Base-by-base conservation (phyloP, 2,888 invertebrate genomes). In the Pseudococcus viburni region DNA sequence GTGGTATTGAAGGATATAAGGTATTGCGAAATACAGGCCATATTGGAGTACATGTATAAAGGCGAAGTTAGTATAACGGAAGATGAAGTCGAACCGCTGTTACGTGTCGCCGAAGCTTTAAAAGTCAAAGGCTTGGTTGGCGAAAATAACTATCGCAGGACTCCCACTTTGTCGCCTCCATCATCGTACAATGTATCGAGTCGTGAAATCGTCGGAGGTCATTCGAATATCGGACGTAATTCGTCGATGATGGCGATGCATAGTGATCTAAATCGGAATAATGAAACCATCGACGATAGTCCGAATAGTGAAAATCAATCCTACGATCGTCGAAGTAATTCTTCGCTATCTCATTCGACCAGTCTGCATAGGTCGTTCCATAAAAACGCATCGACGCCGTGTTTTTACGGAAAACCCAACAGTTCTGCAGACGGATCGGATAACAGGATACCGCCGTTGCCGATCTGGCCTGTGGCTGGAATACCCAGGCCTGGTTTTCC, bases 11-110 rank as follows among this genome's bases (percentile, higher is more conserved):
- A 94, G 91, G 94, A 94, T 90, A 96, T 97, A 0, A 95, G 95
- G 90, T 95, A 95, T 90, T 93, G 94, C 83, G 97, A 97, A 91
- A 96, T 98, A 93, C 95, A 96, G 90, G 96, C 97, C 0, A 94
- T 98, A 15, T 93, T 98, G 39, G 96, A 97, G 91, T 98, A 97
- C 92, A 97, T 98, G 96, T 98, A 98, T 92, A 94, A 95, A 88
- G 98, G 97, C 0, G 96, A 97, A 92, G 97, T 97, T 33, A 97
- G 97, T 91, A 96, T 98, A 17, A 95, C 95, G 15, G 96, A 96
- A 91, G 95, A 96, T 89, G 95, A 96, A 91, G 91, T 94, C 33
- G 92, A 92, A 0, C 93, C 93, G 0, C 91, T 94, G 84, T 91
- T 94, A 19, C 93, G 93, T 90, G 93, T 94, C 5, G 94, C 94